Percentiles rank a stretch among this genome's conserved stretches.
phyloP scores from a whole-genome alignment of 30 jellyfish, hydroid and myxozoan genomes.

The Aurelia sp. region DNA sequence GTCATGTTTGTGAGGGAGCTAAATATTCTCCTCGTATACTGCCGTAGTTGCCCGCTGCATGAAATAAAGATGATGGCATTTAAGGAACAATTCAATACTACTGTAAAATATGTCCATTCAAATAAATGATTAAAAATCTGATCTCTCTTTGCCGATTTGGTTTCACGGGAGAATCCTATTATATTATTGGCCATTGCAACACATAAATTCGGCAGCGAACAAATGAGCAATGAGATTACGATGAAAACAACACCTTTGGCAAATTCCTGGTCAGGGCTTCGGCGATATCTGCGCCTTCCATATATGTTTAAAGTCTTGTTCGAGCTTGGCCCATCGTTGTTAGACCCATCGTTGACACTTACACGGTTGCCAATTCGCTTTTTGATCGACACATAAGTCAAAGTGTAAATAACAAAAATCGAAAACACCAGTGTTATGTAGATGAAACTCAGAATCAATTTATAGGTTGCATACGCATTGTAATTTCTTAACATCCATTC shows the following conservation, averaged over 20 bases:
- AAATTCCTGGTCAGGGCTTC: background rate
- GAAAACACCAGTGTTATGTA: background rate
- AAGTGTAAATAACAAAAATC: background rate
- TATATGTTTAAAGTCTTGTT: background rate
- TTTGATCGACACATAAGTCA: background rate
- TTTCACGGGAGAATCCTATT: background rate
- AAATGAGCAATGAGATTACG: background rate
- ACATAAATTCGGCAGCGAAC: background rate
- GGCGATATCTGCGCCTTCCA: background rate
- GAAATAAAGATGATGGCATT: background rate
- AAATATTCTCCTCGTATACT: background rate
- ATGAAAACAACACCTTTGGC: constrained; percentile 23
- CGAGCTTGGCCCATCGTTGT: background rate
- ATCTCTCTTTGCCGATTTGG: background rate
- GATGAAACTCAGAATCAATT: background rate
- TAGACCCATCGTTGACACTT: background rate
- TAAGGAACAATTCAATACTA: background rate
- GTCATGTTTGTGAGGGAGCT: background rate
- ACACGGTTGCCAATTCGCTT: background rate
- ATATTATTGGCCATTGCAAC: constrained; percentile 1
- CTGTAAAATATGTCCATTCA: background rate
- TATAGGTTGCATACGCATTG: background rate
- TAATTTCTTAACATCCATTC: background rate
- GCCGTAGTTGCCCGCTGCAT: background rate
- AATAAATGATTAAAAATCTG: background rate